Conservation (phyloP, 2,113 vertebrate genomes). For the Sardina pilchardus region DNA sequence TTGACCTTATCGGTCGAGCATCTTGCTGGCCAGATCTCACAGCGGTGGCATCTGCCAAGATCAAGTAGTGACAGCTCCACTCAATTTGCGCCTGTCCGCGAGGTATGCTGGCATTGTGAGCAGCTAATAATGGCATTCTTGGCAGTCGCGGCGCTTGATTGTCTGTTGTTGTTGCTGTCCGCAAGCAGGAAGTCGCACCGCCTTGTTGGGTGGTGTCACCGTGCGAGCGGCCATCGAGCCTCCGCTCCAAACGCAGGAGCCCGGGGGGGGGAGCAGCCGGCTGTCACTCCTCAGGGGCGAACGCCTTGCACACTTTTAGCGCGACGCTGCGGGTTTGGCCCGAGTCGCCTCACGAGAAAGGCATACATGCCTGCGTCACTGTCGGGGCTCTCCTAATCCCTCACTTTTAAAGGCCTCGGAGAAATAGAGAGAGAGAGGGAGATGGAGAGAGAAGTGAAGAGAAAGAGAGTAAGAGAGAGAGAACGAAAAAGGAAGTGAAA, state of each 20-base stretch:
- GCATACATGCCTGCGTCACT: not conserved
- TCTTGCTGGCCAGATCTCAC: not conserved
- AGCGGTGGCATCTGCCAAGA: not conserved
- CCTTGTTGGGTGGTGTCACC: not conserved
- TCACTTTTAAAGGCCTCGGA: not conserved
- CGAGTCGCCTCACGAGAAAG: not conserved
- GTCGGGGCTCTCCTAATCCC: not conserved
- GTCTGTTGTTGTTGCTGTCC: constrained; percentile 8
- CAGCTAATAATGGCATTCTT: constrained; percentile 9
- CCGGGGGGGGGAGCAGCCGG: not conserved
- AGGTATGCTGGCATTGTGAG: constrained; percentile 14
- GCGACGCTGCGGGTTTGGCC: not conserved
- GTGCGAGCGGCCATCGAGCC: not conserved
- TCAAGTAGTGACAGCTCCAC: not conserved
- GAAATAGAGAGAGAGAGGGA: not conserved
- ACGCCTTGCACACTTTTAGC: not conserved
- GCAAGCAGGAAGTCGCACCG: constrained; percentile 7
- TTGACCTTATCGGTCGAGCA: not conserved
- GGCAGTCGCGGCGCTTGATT: not conserved
- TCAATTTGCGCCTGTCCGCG: constrained; percentile 5
- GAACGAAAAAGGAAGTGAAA: not conserved
- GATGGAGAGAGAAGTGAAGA: not conserved
- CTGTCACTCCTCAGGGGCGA: not conserved
- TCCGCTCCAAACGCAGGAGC: not conserved
- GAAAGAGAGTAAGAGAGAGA: not conserved